Percentiles rank a stretch among this genome's conserved stretches.
Evolutionary conservation across 2,797 vertebrate species (phyloP).

Genomic region (Hippocampus kuda): DNA sequence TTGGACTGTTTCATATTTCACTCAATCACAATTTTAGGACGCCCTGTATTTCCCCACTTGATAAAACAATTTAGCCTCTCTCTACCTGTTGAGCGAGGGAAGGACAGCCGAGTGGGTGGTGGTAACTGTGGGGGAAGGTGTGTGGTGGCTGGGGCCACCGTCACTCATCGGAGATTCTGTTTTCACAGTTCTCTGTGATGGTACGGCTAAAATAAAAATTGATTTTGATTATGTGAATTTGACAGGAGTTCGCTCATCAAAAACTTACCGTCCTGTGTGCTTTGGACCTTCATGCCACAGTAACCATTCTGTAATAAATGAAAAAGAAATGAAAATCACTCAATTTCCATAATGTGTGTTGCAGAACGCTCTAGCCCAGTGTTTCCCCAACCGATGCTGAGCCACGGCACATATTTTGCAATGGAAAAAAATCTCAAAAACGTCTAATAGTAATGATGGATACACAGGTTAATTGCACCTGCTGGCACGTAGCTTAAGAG

Average conservation of each 20-base stretch:
- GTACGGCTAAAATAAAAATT: conserved; percentile 51
- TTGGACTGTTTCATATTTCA: neutral
- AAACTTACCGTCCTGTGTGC: conserved; percentile 80
- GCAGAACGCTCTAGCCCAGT: too few relatives aligned
- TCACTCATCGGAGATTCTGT: conserved; percentile 74
- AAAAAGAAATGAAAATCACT: neutral
- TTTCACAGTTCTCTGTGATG: conserved; percentile 69
- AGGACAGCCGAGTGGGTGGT: conserved; percentile 72
- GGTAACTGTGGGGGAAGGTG: conserved; percentile 66
- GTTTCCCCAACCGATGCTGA: too few relatives aligned
- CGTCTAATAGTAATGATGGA: too few relatives aligned
- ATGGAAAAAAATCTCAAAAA: too few relatives aligned
- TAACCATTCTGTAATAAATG: conserved; percentile 76
- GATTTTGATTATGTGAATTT: neutral
- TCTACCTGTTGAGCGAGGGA: conserved; percentile 83
- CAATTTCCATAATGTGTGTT: neutral
- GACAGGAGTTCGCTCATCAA: neutral
- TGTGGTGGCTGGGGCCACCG: conserved; percentile 60
- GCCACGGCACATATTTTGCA: too few relatives aligned
- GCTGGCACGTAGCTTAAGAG: neutral
- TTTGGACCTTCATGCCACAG: conserved; percentile 69
- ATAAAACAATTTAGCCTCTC: neutral
- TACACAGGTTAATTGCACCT: neutral
- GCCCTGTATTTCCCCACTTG: neutral
- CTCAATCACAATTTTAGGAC: neutral